Evolutionary conservation across 2,888 invertebrate genomes (phyloP), one percentile per base, ranked within the genome.

Genomic region (Acanthosoma haemorrhoidale): DNA sequence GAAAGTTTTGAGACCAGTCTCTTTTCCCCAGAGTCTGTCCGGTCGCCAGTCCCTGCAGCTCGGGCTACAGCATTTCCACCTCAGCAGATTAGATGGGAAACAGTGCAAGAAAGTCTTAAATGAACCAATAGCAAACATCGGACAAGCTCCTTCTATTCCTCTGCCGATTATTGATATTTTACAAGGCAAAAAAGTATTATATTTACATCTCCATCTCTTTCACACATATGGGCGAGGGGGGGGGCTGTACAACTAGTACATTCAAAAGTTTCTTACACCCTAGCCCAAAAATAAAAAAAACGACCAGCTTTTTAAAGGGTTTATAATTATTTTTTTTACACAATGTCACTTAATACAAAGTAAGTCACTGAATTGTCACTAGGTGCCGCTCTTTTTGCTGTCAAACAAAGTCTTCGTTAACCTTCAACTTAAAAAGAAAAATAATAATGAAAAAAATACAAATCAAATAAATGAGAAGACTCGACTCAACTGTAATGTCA

Each of bases 351-450:
- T 25, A 25, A 25, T 51, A 51, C 51, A 51, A 51, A 51, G 13
- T 51, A 51, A 51, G 25, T 51, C 43, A 43, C 13, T 43, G 25
- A 21, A 43, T 21, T 16, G 25, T 21, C 51, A n/a, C 13, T 1
- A 51, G 51, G n/a, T n/a, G n/a, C n/a, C 29, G 51, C 25, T 25
- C 8, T 13, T 25, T 32, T 51, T 25, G n/a, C n/a, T n/a, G 11
- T 43, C 18, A 41, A n/a, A n/a, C n/a, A n/a, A 13, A 43, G 51
- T 51, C 51, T 51, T 51, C 51, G 6, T 51, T 25, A 25, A 21
- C 51, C 51, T 51, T 51, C 25, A 51, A 51, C 51, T 51, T 29
- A 25, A 25, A 51, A 51, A 51, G 25, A 51, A 51, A 51, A 43
- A n/a, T n/a, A 43, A 43, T 21, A 43, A 51, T 25, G 25, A 51